Evolutionary conservation across 2,113 vertebrate genomes (phyloP), one percentile per base, ranked within the genome.

Genomic region (Cynoglossus semilaevis): DNA sequence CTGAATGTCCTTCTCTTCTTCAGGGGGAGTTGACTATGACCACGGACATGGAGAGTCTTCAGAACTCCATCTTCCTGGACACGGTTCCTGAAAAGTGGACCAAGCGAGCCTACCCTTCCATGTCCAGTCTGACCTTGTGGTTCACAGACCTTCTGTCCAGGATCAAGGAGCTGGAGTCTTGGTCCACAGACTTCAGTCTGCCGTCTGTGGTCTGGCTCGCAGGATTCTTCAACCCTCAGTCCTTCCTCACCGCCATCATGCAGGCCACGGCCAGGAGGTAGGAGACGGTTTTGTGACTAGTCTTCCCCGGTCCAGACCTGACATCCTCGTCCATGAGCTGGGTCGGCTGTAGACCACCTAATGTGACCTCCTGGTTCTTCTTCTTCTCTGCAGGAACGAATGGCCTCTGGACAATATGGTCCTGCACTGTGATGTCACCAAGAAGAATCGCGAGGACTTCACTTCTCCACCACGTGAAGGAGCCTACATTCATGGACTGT

Each of bases 11-110:
- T 29, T 29, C 22, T 29, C 22, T 4, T 29, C n/a, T 58, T 56
- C 72, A 98, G 96, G 95, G 96, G 16, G 94, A 97, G 36, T 85
- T 98, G 54, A 96, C 94, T n/a, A 95, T 98, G 95, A 97, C 93
- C 36, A 87, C 77, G 0, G 91, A 94, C 61, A 97, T 98, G 95
- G 97, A 98, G 84, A 91, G 49, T 70, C 63, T 98, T 51, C 94
- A 96, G 82, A 93, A 87, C 1, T 85, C 93, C 12, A 85, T 98
- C 6, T 97, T 93, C 80, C 50, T 97, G 58, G 92, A 94, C 68
- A 60, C 9, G 1, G 93, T 98, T 17, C 95, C 96, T 0, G 94
- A 95, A 17, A 75, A 89, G 2, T 98, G 97, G 96, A 81, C 86
- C 29, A 92, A 76, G 72, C 87, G 76, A 2, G 95, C 96, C 0